These are phyloP conservation scores for Gymnocheta viridis DNA, from an alignment of 2,888 invertebrate genomes.

Conservation along the genomic window DNA sequence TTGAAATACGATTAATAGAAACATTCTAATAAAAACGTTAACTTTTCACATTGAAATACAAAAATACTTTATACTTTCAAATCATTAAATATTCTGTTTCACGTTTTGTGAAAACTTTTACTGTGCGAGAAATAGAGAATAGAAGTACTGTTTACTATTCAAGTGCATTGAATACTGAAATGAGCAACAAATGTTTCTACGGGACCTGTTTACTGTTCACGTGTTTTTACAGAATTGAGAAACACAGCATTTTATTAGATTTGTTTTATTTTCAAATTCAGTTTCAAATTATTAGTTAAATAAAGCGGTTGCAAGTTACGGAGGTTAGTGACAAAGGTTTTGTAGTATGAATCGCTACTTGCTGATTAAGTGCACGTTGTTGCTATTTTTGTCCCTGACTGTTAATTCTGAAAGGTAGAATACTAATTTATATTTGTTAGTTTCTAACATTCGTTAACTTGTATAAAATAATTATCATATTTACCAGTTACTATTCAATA, in stretches of 20 bases:
- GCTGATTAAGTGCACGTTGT: background rate
- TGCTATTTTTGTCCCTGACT: background rate
- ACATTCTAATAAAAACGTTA: too few relatives aligned
- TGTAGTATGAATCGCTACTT: background rate
- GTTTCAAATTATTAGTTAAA: background rate
- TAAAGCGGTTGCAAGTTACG: background rate
- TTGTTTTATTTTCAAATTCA: background rate
- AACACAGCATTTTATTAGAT: background rate
- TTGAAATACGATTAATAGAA: too few relatives aligned
- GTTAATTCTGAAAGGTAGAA: background rate
- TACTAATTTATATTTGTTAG: background rate
- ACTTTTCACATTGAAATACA: too few relatives aligned
- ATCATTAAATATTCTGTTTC: too few relatives aligned
- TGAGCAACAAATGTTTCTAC: too few relatives aligned
- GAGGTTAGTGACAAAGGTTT: background rate
- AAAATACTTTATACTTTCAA: too few relatives aligned
- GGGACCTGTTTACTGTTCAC: background rate
- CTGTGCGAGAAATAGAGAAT: too few relatives aligned
- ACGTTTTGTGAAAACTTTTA: too few relatives aligned
- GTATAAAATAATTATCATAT: background rate
- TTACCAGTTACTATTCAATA: conserved; percentile 45
- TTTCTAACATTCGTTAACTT: background rate
- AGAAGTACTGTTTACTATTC: too few relatives aligned
- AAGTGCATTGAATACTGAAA: too few relatives aligned
- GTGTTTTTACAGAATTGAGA: background rate